phyloP scores from a whole-genome alignment of 2,797 vertebrate genomes.

The Premnoplex brunnescens region DNA sequence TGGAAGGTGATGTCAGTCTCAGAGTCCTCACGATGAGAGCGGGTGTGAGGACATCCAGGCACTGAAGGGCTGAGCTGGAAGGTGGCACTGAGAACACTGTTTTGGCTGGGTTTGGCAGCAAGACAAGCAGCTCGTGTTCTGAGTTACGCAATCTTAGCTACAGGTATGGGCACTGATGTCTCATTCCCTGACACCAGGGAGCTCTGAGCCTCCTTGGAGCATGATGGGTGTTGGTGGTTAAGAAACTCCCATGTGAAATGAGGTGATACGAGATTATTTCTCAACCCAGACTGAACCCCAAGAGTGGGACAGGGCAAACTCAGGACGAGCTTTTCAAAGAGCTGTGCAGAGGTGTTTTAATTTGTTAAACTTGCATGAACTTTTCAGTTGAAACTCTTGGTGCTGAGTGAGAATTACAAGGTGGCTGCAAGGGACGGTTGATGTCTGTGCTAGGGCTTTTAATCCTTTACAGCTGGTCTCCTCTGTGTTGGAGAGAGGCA shows the following conservation, averaged over 20 bases:
- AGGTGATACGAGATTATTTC: neutral
- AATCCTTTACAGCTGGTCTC: neutral
- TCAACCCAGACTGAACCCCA: neutral
- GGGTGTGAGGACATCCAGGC: neutral
- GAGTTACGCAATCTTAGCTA: neutral
- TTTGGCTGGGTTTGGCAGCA: neutral
- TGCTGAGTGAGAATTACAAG: neutral
- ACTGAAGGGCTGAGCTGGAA: neutral
- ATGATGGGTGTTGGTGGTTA: neutral
- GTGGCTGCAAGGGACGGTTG: neutral
- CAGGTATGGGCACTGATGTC: neutral
- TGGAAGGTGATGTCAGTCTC: neutral
- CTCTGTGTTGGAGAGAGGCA: neutral
- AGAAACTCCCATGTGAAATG: neutral
- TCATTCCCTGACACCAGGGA: neutral
- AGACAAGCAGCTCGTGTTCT: neutral
- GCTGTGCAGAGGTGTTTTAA: neutral
- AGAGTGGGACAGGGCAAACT: neutral
- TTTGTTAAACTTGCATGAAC: neutral
- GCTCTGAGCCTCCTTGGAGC: neutral
- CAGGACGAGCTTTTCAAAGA: neutral
- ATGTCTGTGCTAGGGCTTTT: neutral
- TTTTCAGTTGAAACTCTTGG: neutral
- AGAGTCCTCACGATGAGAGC: neutral
- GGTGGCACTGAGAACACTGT: neutral